Evolutionary conservation across 2,888 invertebrate genomes (phyloP), one percentile per base, ranked within the genome.

Genomic region (Charanyca ferruginea): DNA sequence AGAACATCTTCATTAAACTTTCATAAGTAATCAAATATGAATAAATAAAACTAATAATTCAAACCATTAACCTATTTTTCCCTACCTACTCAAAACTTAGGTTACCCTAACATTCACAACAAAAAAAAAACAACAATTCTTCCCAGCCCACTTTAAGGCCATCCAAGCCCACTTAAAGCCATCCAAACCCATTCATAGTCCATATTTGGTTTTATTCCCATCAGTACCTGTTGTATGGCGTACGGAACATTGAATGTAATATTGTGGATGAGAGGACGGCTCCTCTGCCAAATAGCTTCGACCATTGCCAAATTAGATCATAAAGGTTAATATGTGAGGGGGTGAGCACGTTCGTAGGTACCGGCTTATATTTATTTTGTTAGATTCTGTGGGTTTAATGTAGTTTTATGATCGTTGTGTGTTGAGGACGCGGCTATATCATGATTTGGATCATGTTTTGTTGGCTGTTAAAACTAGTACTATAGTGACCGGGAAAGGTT

Each of bases 281-380:
- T 72, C 60, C 83, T 73, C 83, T 93, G 93, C 93, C 93, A 93
- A 93, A 93, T 89, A 87, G 86, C 85, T 81, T 73, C 70, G 57
- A 45, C 73, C 86, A 77, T 77, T 91, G 94, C 94, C 94, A 94
- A 94, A 94, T 93, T 90, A 90, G 85, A 88, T 90, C 91, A 87
- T 94, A 91, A 92, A 94, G 94, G 94, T 93, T 93, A 92, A 93
- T 88, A 89, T 88, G 89, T 83, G 84, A 83, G 86, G 81, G 78
- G 67, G 62, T 57, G 74, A 74, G 76, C 75, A 76, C 74, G 70
- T 72, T 11, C 32, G 32, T 32, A 83, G 81, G 80, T 79, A 83
- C 83, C 66, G 73, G 65, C 45, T 80, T 70, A 62, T 82, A 82
- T 78, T 83, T 77, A 75, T 81, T 77, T 76, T 65, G 68, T 73